phyloP scores from a whole-genome alignment of 2,797 vertebrate genomes.

The Capromys pilorides region DNA sequence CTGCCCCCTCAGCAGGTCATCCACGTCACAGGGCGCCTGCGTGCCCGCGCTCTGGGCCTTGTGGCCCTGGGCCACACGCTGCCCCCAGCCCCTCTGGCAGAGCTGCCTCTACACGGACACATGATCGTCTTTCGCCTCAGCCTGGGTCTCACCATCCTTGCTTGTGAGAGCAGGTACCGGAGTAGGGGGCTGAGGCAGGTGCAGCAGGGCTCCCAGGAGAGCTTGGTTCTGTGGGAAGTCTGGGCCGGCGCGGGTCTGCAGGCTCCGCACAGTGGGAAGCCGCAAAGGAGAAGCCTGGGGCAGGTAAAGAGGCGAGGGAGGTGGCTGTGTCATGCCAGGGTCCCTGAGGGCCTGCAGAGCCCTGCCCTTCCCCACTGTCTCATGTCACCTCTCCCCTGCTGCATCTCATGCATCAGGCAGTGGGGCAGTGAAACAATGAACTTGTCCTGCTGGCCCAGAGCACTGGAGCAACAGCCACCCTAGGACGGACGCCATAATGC shows the following conservation, averaged over 20 bases:
- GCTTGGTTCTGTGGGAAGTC: background rate
- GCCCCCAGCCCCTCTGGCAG: conserved; percentile 92
- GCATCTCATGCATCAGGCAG: background rate
- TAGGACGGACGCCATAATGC: background rate
- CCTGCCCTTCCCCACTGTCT: background rate
- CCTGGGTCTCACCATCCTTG: conserved; percentile 94
- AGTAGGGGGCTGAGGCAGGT: background rate
- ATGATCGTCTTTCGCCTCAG: conserved; percentile 95
- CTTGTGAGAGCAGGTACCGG: conserved; percentile 94
- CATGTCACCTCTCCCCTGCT: background rate
- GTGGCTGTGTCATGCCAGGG: background rate
- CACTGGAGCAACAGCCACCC: fast-evolving
- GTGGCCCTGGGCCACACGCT: conserved; percentile 93
- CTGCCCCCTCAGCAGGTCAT: conserved; percentile 87
- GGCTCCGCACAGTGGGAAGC: background rate
- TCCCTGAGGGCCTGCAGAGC: background rate
- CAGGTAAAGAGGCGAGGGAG: background rate
- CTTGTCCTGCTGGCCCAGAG: background rate
- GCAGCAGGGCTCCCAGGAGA: background rate
- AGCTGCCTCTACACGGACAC: conserved; percentile 93
- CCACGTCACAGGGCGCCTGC: conserved; percentile 92
- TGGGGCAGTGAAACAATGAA: background rate
- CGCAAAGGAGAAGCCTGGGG: fast-evolving
- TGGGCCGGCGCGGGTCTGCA: background rate
- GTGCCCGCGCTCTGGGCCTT: conserved; percentile 90